Percentiles rank a stretch among this genome's conserved stretches.
phyloP scores from a whole-genome alignment of 2,888 invertebrate genomes.

The Drosophila monieri region DNA sequence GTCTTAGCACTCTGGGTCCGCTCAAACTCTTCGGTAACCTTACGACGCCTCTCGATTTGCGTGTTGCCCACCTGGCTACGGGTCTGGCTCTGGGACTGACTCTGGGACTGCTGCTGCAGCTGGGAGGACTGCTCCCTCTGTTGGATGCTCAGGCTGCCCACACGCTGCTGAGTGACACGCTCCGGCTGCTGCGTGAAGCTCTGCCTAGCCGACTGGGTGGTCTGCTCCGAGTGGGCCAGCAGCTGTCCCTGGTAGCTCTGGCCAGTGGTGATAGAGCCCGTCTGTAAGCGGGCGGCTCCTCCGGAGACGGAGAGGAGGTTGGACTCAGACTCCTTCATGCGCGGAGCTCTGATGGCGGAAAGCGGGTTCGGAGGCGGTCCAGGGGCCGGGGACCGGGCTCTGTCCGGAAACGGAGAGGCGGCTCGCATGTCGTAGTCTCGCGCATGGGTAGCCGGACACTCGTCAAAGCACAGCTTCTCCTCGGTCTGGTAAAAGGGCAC shows the following conservation, averaged over 20 bases:
- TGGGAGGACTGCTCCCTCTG: conserved; percentile 84
- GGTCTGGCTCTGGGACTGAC: conserved; percentile 81
- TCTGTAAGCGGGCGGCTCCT: conserved; percentile 69
- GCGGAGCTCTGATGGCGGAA: conserved; percentile 87
- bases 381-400: conserved; percentile 89
- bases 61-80: conserved; percentile 86
- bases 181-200: conserved; percentile 84
- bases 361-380: conserved; percentile 89
- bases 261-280: conserved; percentile 83
- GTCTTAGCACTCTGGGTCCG: conserved; percentile 87
- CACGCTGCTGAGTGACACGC: conserved; percentile 84
- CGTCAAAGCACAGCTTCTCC: conserved; percentile 89
- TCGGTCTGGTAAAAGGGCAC: conserved; percentile 90
- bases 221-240: conserved; percentile 84
- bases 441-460: conserved; percentile 86
- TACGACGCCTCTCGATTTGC: conserved; percentile 87
- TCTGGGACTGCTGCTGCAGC: conserved; percentile 82
- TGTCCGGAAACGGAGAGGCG: conserved; percentile 88
- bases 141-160: conserved; percentile 85
- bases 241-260: conserved; percentile 83
- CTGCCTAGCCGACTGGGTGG: conserved; percentile 84
- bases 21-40: conserved; percentile 89
- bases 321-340: conserved; percentile 85
- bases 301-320: conserved; percentile 49
- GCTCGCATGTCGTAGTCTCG: conserved; percentile 87